phyloP scores from a whole-genome alignment of 2,113 vertebrate genomes.

The Alosa alosa region DNA sequence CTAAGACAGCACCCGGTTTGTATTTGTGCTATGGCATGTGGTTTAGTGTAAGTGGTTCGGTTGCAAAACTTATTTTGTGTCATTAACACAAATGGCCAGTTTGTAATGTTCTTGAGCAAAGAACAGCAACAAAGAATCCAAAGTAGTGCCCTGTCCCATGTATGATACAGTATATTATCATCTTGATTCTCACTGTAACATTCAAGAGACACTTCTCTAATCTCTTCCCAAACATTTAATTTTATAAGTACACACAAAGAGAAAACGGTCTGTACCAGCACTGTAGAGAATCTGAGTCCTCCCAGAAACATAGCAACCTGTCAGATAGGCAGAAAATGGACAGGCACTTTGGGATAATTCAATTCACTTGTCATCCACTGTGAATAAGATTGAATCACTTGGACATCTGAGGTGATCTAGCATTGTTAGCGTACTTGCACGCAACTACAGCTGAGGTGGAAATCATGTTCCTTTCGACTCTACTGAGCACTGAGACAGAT shows the following conservation, averaged over 20 bases:
- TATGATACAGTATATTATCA: neutral
- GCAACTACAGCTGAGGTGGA: constrained; percentile 56
- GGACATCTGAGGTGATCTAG: constrained; percentile 75
- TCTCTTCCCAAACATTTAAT: neutral
- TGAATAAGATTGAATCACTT: constrained; percentile 72
- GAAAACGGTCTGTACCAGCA: neutral
- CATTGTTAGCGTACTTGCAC: constrained; percentile 68
- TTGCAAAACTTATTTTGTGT: neutral
- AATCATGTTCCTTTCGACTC: constrained; percentile 57
- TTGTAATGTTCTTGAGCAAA: neutral
- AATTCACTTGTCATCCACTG: constrained; percentile 68
- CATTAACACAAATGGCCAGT: neutral
- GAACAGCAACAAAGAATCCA: neutral
- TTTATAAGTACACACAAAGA: neutral
- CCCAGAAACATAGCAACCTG: constrained; percentile 59
- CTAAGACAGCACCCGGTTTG: neutral
- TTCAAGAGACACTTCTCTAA: neutral
- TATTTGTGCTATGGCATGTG: neutral
- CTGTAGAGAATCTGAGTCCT: constrained; percentile 60
- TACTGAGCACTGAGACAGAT: constrained; percentile 65
- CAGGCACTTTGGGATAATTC: constrained; percentile 74
- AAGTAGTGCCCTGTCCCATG: neutral
- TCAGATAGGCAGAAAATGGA: constrained; percentile 74
- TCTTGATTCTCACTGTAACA: neutral
- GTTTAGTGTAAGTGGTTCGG: neutral